A percentile compares a stretch with the other conserved stretches of the same genome.
Conservation (phyloP, 1,140 invertebrate genomes). For the Sitophilus oryzae region DNA sequence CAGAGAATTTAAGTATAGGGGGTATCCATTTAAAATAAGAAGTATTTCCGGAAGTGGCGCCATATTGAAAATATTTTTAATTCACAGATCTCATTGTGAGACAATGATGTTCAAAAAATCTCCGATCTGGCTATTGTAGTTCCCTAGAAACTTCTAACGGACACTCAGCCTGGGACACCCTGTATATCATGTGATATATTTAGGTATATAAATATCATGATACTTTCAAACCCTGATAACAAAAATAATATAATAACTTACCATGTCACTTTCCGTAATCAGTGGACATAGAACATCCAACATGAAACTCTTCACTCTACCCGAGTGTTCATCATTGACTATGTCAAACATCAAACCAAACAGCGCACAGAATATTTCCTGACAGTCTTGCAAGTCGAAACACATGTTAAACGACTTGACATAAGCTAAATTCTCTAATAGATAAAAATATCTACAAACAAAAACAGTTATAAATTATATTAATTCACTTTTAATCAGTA, state of each 20-base stretch:
- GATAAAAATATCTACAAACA: slow-evolving; percentile 81
- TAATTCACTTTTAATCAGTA: slow-evolving; percentile 24
- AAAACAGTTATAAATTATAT: slow-evolving; percentile 4
- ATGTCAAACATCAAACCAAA: slow-evolving; percentile 96
- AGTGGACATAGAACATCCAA: slow-evolving; percentile 89
- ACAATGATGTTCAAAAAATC: too few relatives aligned
- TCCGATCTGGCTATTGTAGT: too few relatives aligned
- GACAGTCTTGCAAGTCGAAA: slow-evolving; percentile 94
- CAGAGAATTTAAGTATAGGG: too few relatives aligned
- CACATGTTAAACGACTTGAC: slow-evolving; percentile 99
- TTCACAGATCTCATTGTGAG: too few relatives aligned
- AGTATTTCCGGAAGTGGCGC: too few relatives aligned
- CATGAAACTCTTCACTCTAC: slow-evolving; percentile 95
- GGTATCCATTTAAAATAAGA: too few relatives aligned
- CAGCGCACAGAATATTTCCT: slow-evolving; percentile 91
- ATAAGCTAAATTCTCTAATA: slow-evolving; percentile 91
- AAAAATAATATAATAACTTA: slow-evolving; percentile 59
- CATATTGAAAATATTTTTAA: too few relatives aligned
- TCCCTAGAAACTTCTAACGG: too few relatives aligned
- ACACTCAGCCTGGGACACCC: too few relatives aligned
- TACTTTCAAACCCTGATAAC: too few relatives aligned
- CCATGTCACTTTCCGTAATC: slow-evolving; percentile 91
- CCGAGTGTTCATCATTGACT: slow-evolving; percentile 93
- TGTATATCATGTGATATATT: too few relatives aligned
- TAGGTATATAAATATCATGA: too few relatives aligned